phyloP scores from a whole-genome alignment of 2,888 invertebrate species.

The Latrodectus elegans region DNA sequence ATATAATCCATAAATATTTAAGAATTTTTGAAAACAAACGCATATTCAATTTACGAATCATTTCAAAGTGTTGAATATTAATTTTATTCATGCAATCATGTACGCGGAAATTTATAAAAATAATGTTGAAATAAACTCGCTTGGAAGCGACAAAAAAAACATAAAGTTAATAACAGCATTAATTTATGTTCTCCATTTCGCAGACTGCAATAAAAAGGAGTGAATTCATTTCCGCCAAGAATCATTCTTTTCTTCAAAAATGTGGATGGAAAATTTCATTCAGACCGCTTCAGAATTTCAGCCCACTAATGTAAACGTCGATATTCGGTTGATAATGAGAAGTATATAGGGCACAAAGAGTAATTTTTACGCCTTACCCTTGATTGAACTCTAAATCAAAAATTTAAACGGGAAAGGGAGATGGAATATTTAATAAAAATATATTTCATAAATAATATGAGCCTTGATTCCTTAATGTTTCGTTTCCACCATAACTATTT shows the following conservation, averaged over 20 bases:
- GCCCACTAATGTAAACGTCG: conserved; percentile 58
- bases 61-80: no score
- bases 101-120: no score
- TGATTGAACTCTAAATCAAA: conserved; percentile 56
- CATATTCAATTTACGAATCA: no score
- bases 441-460: conserved; percentile 60
- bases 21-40: no score
- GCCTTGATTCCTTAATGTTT: conserved; percentile 49
- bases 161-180: no score
- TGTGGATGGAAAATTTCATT: background rate
- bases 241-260: background rate
- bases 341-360: background rate
- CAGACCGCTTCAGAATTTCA: background rate
- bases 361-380: background rate
- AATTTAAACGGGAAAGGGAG: conserved; percentile 9
- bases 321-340: conserved; percentile 63
- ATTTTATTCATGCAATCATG: no score
- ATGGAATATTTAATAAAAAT: conserved; percentile 66
- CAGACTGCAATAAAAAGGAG: background rate
- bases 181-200: background rate
- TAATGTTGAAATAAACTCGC: no score
- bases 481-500: conserved; percentile 61
- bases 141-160: no score
- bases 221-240: background rate
- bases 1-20: no score